A percentile compares a stretch with the other conserved stretches of the same genome.
Conservation (phyloP, 2,797 vertebrate genomes). For the Myotis planiceps region DNA sequence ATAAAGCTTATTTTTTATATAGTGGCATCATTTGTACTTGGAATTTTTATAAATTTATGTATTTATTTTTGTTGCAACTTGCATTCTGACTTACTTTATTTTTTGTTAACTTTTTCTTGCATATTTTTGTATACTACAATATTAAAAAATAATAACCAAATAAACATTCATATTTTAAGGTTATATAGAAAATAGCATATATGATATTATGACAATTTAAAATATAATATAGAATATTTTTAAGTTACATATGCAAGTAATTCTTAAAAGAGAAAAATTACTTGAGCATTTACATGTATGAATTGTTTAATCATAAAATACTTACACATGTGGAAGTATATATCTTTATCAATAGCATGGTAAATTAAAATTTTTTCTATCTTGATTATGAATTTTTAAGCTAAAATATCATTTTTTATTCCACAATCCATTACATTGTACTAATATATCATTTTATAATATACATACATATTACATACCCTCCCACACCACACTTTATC, state of each 20-base stretch:
- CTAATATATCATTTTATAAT: not conserved
- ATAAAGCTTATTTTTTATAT: not conserved
- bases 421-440: not conserved
- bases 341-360: not conserved
- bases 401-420: not conserved
- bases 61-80: constrained; percentile 17
- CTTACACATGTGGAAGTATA: not conserved
- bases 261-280: not conserved
- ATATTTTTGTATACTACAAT: constrained; percentile 7
- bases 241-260: constrained; percentile 38
- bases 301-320: not conserved
- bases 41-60: not conserved
- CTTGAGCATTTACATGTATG: not conserved
- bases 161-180: constrained; percentile 52
- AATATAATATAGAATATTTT: constrained; percentile 47
- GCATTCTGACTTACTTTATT: constrained; percentile 25
- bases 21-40: not conserved
- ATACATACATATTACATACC: not conserved
- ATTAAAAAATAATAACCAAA: constrained; percentile 43
- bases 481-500: not conserved
- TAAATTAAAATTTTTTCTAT: not conserved
- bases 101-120: constrained; percentile 45
- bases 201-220: constrained; percentile 12
- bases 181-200: not conserved
- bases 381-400: not conserved